Conservation (phyloP, 2,888 invertebrate genomes). For the Latrodectus elegans region DNA sequence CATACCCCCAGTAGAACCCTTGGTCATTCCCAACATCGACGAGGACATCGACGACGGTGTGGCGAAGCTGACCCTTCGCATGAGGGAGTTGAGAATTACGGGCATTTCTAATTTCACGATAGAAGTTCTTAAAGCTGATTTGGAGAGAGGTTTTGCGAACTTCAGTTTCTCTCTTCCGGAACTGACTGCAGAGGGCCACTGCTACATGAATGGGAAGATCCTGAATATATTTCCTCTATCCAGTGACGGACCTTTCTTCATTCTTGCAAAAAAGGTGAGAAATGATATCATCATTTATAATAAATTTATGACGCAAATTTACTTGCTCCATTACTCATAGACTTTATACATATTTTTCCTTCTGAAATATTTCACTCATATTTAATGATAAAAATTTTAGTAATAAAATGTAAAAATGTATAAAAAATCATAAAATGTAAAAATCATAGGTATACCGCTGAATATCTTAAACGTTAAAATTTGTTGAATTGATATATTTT, state of each 20-base stretch:
- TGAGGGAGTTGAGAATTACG: slow-evolving; percentile 45
- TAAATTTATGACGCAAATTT: too few relatives aligned
- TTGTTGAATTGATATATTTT: too few relatives aligned
- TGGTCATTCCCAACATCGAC: slow-evolving; percentile 44
- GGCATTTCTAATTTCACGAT: slow-evolving; percentile 48
- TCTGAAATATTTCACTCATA: too few relatives aligned
- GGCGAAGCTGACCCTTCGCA: slow-evolving; percentile 43
- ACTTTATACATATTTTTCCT: too few relatives aligned
- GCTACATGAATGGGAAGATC: slow-evolving; percentile 65
- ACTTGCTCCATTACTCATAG: too few relatives aligned
- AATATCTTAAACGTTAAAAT: too few relatives aligned
- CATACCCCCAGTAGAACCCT: slow-evolving; percentile 55
- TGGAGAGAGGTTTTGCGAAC: slow-evolving; percentile 57
- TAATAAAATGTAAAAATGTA: too few relatives aligned
- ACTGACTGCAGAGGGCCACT: slow-evolving; percentile 35
- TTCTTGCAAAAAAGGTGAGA: slow-evolving; percentile 37
- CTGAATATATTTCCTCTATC: slow-evolving; percentile 46
- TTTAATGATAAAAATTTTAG: too few relatives aligned
- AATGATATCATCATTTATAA: too few relatives aligned
- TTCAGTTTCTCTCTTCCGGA: slow-evolving; percentile 55
- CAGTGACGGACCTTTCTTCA: slow-evolving; percentile 54
- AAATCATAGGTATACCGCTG: too few relatives aligned
- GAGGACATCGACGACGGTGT: slow-evolving; percentile 54
- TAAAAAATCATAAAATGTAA: too few relatives aligned
- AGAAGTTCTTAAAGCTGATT: slow-evolving; percentile 38